Evolutionary conservation across 2,888 invertebrate genomes (phyloP).

Genomic region (Hipparchia sbordonii): DNA sequence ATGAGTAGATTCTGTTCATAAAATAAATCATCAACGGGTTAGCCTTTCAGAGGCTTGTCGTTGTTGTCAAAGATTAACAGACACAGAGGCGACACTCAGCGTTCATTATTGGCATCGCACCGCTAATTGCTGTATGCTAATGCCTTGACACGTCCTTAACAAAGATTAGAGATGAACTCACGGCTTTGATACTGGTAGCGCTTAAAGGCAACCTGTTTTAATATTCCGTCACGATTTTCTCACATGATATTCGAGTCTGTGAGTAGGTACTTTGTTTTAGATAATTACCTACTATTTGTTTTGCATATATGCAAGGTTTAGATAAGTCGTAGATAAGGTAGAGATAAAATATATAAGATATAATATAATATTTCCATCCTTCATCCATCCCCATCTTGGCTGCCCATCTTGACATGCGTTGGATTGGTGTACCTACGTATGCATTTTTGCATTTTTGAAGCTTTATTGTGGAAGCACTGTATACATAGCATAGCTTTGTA

Average conservation of each 20-base stretch:
- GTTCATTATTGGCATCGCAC: constrained; percentile 50
- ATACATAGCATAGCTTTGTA: no score
- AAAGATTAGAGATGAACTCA: constrained; percentile 41
- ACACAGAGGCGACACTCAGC: constrained; percentile 47
- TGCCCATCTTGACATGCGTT: no score
- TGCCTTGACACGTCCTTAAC: constrained; percentile 40
- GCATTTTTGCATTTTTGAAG: no score
- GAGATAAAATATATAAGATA: no score
- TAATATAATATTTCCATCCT: no score
- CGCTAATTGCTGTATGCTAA: constrained; percentile 53
- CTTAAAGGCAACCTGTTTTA: constrained; percentile 4
- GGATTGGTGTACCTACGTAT: no score
- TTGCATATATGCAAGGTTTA: background rate
- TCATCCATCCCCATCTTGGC: no score
- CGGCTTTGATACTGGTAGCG: constrained; percentile 7
- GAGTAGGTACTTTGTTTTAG: background rate
- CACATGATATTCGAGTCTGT: constrained; percentile 1
- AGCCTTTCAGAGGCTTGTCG: constrained; percentile 22
- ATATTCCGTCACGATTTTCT: constrained; percentile 18
- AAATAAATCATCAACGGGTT: constrained; percentile 20
- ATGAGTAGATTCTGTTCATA: no score
- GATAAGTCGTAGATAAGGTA: no score
- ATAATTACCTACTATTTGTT: background rate
- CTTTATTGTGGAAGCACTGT: no score
- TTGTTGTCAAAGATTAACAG: constrained; percentile 38